Evolutionary conservation across 2,797 vertebrate genomes (phyloP).

Genomic region (Delichon dasypus): DNA sequence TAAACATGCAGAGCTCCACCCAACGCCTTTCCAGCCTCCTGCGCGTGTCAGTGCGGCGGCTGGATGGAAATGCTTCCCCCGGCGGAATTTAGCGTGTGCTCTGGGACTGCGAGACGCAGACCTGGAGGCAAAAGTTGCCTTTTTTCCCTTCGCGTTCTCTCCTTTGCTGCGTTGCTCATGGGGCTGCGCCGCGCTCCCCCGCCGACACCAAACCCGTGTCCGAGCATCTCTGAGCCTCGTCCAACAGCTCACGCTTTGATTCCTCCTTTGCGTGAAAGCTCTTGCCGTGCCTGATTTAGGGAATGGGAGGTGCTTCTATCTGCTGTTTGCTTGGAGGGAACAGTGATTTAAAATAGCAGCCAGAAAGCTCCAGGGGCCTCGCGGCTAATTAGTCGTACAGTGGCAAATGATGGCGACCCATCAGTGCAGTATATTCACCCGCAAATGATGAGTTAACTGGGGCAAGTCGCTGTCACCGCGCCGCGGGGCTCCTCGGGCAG

Average conservation of each 20-base stretch:
- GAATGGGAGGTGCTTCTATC: background rate
- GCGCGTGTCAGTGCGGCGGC: background rate
- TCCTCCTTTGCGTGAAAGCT: background rate
- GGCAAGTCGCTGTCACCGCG: background rate
- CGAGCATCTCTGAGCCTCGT: background rate
- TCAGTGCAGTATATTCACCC: background rate
- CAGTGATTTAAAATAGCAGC: background rate
- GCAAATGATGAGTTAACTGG: background rate
- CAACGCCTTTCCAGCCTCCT: background rate
- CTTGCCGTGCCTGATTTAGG: background rate
- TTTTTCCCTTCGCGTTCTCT: background rate
- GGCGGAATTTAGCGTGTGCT: background rate
- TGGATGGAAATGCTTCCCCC: background rate
- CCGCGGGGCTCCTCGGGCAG: background rate
- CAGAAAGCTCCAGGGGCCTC: background rate
- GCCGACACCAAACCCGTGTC: rapidly evolving
- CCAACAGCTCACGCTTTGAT: rapidly evolving
- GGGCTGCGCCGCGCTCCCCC: background rate
- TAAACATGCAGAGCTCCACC: background rate
- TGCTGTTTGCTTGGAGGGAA: background rate
- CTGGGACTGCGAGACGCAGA: background rate
- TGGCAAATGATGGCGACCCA: background rate
- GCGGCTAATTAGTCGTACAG: background rate
- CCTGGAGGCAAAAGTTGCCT: background rate
- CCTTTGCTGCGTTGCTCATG: background rate